A percentile compares a stretch with the other conserved stretches of the same genome.
These are phyloP conservation scores for Mormyrops attenuatus DNA, from an alignment of 2,797 vertebrate species.

Conservation along the genomic window DNA sequence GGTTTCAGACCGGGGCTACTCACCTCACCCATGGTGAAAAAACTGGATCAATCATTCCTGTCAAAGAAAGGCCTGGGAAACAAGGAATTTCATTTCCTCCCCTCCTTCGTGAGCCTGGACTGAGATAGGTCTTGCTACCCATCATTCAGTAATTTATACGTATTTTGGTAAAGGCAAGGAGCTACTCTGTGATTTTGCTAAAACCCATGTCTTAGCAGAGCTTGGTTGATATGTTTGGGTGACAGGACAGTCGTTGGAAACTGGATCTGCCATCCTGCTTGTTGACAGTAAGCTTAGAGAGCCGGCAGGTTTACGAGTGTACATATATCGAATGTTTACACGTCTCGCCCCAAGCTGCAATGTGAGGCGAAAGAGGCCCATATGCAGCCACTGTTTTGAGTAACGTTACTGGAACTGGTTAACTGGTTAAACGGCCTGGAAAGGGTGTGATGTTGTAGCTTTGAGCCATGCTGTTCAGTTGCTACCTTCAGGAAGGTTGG, in stretches of 20 bases:
- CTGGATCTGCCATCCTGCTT: neutral
- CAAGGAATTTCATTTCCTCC: neutral
- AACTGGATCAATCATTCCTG: neutral
- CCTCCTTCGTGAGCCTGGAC: neutral
- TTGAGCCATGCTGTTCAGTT: neutral
- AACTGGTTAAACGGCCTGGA: neutral
- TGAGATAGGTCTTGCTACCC: neutral
- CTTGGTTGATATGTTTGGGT: neutral
- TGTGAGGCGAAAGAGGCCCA: neutral
- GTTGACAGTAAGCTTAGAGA: neutral
- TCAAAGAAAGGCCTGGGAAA: neutral
- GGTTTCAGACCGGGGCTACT: neutral
- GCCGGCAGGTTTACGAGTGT: neutral
- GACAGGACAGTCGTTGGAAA: neutral
- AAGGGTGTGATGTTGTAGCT: neutral
- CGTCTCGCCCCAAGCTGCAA: neutral
- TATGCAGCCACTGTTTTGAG: neutral
- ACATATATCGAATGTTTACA: neutral
- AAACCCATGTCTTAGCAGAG: neutral
- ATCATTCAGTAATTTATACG: neutral
- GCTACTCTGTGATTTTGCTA: neutral
- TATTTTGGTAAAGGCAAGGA: neutral
- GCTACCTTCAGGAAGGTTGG: neutral
- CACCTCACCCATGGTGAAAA: neutral
- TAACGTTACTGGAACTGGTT: neutral